Evolutionary conservation across 2,797 vertebrate species (phyloP).

Genomic region (Darevskia nairensis): DNA sequence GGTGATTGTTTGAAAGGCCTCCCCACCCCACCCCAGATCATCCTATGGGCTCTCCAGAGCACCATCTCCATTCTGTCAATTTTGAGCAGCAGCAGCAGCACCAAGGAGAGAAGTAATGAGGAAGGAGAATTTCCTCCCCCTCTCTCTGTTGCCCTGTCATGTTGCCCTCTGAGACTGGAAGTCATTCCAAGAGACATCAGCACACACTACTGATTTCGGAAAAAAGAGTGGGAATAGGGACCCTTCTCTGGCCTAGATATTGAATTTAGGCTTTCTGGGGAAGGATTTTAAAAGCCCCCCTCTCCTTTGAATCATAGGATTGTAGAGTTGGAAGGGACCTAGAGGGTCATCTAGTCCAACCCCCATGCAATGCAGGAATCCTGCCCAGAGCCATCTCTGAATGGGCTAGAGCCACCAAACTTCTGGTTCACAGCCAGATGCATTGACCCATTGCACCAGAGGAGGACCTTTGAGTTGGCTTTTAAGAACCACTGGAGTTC

Average conservation of each 20-base stretch:
- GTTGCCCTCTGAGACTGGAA: background rate
- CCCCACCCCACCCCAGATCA: too few species aligned
- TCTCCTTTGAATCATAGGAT: background rate
- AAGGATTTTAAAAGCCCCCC: background rate
- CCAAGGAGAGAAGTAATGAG: background rate
- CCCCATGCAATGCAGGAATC: too few species aligned
- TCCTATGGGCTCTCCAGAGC: background rate
- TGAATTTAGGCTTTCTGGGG: background rate
- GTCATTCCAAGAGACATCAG: background rate
- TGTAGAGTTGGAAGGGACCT: too few species aligned
- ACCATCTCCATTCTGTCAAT: background rate
- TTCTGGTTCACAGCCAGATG: too few species aligned
- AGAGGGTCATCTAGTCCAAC: too few species aligned
- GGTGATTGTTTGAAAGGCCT: background rate
- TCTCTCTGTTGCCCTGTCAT: background rate
- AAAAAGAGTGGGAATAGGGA: background rate
- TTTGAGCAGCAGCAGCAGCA: background rate
- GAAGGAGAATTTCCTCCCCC: too few species aligned
- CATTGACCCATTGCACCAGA: too few species aligned
- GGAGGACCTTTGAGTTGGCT: background rate
- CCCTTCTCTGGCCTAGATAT: background rate
- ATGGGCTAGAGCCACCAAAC: too few species aligned
- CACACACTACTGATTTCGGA: background rate
- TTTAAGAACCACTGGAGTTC: background rate
- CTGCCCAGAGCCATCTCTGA: too few species aligned